phyloP scores from a whole-genome alignment of 2,888 invertebrate genomes.

The Platycheirus albimanus region DNA sequence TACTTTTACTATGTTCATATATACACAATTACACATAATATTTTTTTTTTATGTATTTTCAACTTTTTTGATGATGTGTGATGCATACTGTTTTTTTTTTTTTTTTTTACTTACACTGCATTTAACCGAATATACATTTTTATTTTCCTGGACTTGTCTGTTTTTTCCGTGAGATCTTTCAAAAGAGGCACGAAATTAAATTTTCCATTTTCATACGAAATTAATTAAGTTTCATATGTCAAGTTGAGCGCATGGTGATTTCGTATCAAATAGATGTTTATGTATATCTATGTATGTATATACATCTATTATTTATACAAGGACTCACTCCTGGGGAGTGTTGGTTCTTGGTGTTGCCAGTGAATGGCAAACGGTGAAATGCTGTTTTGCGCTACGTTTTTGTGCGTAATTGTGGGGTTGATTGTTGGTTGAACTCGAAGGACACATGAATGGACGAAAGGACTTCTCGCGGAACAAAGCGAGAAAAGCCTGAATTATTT shows the following conservation, averaged over 20 bases:
- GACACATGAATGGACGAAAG: background rate
- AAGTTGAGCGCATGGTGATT: constrained; percentile 53
- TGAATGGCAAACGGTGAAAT: background rate
- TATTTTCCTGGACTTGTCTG: background rate
- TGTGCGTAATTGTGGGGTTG: constrained; percentile 50
- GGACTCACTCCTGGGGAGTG: background rate
- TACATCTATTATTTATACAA: too few relatives aligned
- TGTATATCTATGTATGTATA: too few relatives aligned
- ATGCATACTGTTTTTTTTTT: background rate
- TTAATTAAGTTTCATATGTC: constrained; percentile 72
- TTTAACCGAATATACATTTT: background rate
- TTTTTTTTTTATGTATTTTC: background rate
- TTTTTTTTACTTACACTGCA: background rate
- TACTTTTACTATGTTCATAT: background rate
- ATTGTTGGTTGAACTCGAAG: constrained; percentile 26
- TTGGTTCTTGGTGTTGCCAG: background rate
- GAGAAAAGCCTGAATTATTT: constrained; percentile 51
- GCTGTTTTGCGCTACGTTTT: background rate
- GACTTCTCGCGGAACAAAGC: constrained; percentile 13
- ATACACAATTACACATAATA: too few relatives aligned
- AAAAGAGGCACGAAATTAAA: constrained; percentile 53
- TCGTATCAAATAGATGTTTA: constrained; percentile 40
- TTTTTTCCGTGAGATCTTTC: constrained; percentile 12
- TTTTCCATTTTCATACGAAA: constrained; percentile 63
- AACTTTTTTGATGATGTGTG: background rate